phyloP scores from a whole-genome alignment of 2,797 vertebrate species.

The Cyprinodon diabolis region DNA sequence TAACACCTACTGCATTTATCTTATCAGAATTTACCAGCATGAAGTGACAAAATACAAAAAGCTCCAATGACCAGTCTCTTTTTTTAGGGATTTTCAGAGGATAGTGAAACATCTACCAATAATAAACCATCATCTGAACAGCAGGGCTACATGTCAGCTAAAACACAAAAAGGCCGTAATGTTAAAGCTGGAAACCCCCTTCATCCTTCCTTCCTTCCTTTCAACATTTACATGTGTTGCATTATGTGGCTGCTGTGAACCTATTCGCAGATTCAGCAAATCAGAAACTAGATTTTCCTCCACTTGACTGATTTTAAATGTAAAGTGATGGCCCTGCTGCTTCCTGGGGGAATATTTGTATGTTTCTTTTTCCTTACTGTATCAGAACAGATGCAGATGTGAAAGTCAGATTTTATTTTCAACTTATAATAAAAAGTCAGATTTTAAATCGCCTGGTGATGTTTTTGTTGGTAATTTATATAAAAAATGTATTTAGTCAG shows the following conservation, averaged over 20 bases:
- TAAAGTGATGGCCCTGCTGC: neutral
- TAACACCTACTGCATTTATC: neutral
- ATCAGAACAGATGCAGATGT: neutral
- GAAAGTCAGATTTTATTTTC: neutral
- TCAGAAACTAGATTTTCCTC: constrained; percentile 1
- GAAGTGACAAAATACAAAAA: neutral
- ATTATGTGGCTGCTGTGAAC: neutral
- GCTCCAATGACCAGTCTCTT: neutral
- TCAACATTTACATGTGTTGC: neutral
- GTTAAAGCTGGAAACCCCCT: constrained; percentile 46
- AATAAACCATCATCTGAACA: neutral
- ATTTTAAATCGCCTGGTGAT: too few species aligned
- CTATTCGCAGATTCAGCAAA: neutral
- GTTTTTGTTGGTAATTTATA: too few species aligned
- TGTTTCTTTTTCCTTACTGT: neutral
- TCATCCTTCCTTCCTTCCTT: constrained; percentile 37
- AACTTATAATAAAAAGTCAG: too few species aligned
- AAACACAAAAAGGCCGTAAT: constrained; percentile 13
- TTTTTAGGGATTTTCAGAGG: constrained; percentile 12
- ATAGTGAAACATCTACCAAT: neutral
- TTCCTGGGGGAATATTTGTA: neutral
- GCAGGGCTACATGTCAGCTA: neutral
- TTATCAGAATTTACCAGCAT: neutral
- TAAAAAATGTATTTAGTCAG: too few species aligned
- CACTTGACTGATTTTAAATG: neutral